These are phyloP conservation scores for Danaus chrysippus DNA, from an alignment of 2,888 invertebrate genomes.

Conservation along the genomic window DNA sequence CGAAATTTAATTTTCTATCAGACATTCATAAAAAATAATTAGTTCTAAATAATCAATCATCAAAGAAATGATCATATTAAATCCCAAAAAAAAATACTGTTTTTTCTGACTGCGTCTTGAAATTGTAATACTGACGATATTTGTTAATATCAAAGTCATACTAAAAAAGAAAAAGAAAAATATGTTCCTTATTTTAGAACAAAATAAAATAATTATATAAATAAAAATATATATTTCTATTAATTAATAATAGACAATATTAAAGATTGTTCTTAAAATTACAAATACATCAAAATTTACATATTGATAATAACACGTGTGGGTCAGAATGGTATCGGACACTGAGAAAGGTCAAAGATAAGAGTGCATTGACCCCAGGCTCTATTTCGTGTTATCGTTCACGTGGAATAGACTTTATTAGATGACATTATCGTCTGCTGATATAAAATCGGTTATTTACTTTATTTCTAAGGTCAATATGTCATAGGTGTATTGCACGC, in stretches of 20 bases:
- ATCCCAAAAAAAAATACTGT: no score
- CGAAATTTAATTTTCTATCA: no score
- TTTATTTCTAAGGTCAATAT: slow-evolving; percentile 6
- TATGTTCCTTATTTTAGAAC: no score
- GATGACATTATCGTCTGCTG: slow-evolving; percentile 16
- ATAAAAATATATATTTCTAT: no score
- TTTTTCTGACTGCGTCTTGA: no score
- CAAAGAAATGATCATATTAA: no score
- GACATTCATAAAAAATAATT: no score
- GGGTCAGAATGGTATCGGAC: slow-evolving; percentile 32
- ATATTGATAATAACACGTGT: slow-evolving; percentile 24
- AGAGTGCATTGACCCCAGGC: slow-evolving; percentile 31
- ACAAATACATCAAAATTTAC: slow-evolving; percentile 6
- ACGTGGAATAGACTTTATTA: slow-evolving; percentile 19
- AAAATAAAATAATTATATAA: no score
- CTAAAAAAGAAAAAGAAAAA: no score
- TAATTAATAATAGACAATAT: neutral
- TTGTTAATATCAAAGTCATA: no score
- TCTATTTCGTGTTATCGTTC: slow-evolving; percentile 26
- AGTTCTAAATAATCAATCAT: no score
- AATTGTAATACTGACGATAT: no score
- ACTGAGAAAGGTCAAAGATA: slow-evolving; percentile 37
- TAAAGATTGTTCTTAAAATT: slow-evolving; percentile 4
- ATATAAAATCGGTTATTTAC: slow-evolving; percentile 8
- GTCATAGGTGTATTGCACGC: slow-evolving; percentile 5